phyloP scores from a whole-genome alignment of 1,140 invertebrate genomes.

The Scylla paramamosain region DNA sequence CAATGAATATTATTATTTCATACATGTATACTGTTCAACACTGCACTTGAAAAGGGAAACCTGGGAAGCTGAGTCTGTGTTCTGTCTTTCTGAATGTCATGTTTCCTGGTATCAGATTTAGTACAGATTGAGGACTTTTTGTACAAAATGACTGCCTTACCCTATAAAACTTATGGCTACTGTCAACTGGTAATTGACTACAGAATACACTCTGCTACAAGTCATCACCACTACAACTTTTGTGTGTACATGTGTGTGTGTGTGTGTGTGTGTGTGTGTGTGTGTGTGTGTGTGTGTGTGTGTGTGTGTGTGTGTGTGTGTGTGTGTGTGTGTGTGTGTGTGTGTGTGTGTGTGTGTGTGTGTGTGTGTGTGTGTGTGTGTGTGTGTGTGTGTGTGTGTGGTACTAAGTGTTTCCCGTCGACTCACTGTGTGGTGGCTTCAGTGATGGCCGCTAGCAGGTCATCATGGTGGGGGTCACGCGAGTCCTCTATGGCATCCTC shows the following conservation, averaged over 20 bases:
- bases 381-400: neutral
- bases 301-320: constrained; percentile 12
- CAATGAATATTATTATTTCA: neutral
- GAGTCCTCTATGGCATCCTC: constrained; percentile 82
- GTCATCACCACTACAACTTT: neutral
- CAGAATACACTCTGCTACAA: neutral
- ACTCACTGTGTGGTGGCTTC: constrained; percentile 83
- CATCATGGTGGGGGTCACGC: constrained; percentile 81
- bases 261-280: neutral
- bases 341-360: neutral
- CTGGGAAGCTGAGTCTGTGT: neutral
- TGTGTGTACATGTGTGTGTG: neutral
- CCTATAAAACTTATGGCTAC: neutral
- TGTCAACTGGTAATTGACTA: neutral
- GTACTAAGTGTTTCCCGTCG: neutral
- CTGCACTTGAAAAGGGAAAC: neutral
- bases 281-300: neutral
- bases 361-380: constrained; percentile 2
- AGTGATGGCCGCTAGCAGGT: constrained; percentile 82
- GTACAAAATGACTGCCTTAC: neutral
- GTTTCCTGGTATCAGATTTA: neutral
- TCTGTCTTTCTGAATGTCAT: neutral
- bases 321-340: neutral
- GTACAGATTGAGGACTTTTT: constrained; percentile 4
- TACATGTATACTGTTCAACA: neutral